Evolutionary conservation across 1,140 invertebrate species (phyloP).

Genomic region (Drosophila repleta): DNA sequence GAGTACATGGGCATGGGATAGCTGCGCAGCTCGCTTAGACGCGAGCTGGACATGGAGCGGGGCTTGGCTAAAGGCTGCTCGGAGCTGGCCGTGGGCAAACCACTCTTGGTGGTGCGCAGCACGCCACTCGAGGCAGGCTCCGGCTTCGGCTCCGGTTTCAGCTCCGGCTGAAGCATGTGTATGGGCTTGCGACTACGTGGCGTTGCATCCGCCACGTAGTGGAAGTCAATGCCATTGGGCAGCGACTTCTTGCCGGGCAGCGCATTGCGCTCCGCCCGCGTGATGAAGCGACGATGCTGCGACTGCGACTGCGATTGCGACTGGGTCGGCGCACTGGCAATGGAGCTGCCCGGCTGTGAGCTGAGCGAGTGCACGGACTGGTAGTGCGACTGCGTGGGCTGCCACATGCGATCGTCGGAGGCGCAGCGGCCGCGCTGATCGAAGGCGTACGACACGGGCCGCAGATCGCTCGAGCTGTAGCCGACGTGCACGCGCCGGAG

Average conservation of each 20-base stretch:
- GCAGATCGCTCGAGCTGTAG: slow-evolving; percentile 65
- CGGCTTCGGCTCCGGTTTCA: no score
- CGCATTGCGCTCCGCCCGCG: slow-evolving; percentile 68
- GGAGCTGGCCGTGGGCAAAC: slow-evolving; percentile 77
- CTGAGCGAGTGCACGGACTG: slow-evolving; percentile 78
- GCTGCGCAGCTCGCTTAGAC: slow-evolving; percentile 57
- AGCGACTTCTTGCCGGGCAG: slow-evolving; percentile 73
- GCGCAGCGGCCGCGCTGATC: slow-evolving; percentile 82
- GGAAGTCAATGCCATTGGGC: slow-evolving; percentile 84
- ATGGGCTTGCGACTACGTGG: slow-evolving; percentile 88
- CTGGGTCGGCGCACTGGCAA: slow-evolving; percentile 53
- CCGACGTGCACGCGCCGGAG: slow-evolving; percentile 84
- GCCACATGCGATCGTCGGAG: slow-evolving; percentile 84
- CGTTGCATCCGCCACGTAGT: slow-evolving; percentile 88
- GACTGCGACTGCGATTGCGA: slow-evolving; percentile 29
- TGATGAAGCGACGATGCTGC: slow-evolving; percentile 67
- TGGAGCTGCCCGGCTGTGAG: slow-evolving; percentile 58
- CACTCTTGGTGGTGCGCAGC: slow-evolving; percentile 76
- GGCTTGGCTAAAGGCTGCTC: slow-evolving; percentile 55
- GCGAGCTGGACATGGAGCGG: slow-evolving; percentile 71
- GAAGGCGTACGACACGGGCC: slow-evolving; percentile 85
- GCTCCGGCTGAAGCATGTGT: slow-evolving; percentile 83
- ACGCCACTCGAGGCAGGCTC: slow-evolving; percentile 55
- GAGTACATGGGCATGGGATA: slow-evolving; percentile 78
- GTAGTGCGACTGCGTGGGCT: slow-evolving; percentile 85